These are phyloP conservation scores for Coptotermes formosanus DNA, from an alignment of 1,140 invertebrate genomes.

Conservation along the genomic window DNA sequence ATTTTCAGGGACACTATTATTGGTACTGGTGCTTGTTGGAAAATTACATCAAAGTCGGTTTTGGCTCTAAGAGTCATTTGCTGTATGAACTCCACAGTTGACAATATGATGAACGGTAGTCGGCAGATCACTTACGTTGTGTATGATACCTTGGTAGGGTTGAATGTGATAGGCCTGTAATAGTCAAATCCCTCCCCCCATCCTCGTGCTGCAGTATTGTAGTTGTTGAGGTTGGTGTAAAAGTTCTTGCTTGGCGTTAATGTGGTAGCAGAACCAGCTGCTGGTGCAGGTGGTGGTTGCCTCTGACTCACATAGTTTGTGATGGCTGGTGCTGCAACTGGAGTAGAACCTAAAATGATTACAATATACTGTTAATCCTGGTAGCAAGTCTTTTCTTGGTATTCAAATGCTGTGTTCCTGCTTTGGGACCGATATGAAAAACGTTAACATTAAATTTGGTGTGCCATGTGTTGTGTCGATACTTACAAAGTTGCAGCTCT, in stretches of 20 bases:
- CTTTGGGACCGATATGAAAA: too few species aligned
- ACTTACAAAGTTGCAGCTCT: too few species aligned
- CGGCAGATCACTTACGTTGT: neutral
- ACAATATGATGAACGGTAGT: neutral
- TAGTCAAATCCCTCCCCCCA: conserved; percentile 66
- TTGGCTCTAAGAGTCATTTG: neutral
- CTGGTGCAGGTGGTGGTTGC: conserved; percentile 30
- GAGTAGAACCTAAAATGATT: neutral
- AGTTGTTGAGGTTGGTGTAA: conserved; percentile 55
- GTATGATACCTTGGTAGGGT: conserved; percentile 17
- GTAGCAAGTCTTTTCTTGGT: too few species aligned
- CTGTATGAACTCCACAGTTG: neutral
- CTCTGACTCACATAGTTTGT: conserved; percentile 32
- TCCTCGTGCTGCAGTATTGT: conserved; percentile 77
- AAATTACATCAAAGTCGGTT: neutral
- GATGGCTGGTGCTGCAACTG: conserved; percentile 36
- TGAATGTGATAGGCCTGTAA: conserved; percentile 67
- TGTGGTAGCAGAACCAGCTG: conserved; percentile 36
- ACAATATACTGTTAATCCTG: too few species aligned
- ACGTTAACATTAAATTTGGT: too few species aligned
- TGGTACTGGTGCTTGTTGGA: neutral
- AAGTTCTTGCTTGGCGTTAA: conserved; percentile 41
- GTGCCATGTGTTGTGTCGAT: too few species aligned
- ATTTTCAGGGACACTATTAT: neutral
- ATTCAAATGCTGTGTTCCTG: too few species aligned